Conservation (phyloP, 2,113 vertebrate species). For the Onychorhynchus coronatus region DNA sequence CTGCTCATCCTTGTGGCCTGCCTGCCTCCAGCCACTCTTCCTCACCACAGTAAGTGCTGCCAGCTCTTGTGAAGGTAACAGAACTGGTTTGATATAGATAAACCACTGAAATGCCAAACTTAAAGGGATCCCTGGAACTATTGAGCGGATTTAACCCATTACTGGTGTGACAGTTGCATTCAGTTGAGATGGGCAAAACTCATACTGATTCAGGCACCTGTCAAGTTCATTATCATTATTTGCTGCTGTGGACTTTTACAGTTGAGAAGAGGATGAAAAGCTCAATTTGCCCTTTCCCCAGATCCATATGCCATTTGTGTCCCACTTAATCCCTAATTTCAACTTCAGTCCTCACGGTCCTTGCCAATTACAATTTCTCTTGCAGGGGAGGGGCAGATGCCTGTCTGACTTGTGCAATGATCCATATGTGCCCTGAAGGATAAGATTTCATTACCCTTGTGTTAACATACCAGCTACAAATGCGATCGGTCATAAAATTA, state of each 20-base stretch:
- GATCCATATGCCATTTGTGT: not conserved
- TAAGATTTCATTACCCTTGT: conserved; percentile 55
- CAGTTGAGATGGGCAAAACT: not conserved
- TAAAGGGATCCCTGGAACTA: not conserved
- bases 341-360: not conserved
- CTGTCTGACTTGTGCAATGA: conserved; percentile 35
- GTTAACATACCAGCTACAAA: conserved; percentile 34
- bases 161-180: not conserved
- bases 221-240: not conserved
- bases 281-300: not conserved
- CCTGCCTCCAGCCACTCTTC: not conserved
- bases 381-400: conserved; percentile 21
- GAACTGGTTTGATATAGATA: not conserved
- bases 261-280: not conserved
- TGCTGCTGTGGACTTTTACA: not conserved
- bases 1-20: not conserved
- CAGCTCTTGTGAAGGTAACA: not conserved
- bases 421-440: conserved; percentile 22
- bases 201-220: not conserved
- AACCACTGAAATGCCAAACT: not conserved
- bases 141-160: not conserved
- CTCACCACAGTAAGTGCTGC: not conserved
- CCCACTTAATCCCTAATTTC: not conserved
- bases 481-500: conserved; percentile 21
- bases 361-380: conserved; percentile 9